A percentile compares a stretch with the other conserved stretches of the same genome.
phyloP scores from a whole-genome alignment of 2,113 vertebrate genomes.

The Neotragus moschatus region DNA sequence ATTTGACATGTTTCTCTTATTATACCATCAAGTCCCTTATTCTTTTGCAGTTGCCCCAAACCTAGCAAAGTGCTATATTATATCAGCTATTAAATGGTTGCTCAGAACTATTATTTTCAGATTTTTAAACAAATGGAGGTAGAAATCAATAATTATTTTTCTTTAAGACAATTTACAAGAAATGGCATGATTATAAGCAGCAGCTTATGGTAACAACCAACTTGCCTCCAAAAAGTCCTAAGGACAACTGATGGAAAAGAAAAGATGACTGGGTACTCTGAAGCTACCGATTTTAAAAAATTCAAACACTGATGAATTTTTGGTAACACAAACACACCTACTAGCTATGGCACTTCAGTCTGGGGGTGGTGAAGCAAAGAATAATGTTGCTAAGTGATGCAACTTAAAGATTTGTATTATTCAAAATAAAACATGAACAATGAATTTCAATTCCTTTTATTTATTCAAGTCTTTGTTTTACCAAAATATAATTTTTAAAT shows the following conservation, averaged over 20 bases:
- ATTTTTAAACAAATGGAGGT: neutral
- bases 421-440: conserved; percentile 36
- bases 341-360: neutral
- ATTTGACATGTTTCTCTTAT: neutral
- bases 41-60: neutral
- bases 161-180: neutral
- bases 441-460: conserved; percentile 18
- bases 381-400: neutral
- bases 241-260: neutral
- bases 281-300: conserved; percentile 14
- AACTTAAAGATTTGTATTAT: conserved; percentile 14
- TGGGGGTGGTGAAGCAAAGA: neutral
- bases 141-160: neutral
- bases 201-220: neutral
- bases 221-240: neutral
- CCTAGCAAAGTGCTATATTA: neutral
- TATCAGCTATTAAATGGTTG: neutral
- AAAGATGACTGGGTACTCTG: neutral
- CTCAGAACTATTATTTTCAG: neutral
- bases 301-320: neutral
- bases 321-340: neutral
- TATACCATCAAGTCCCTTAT: neutral
- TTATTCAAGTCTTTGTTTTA: conserved; percentile 7
- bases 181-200: neutral
- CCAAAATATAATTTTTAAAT: neutral